Percentiles rank a stretch among this genome's conserved stretches.
Evolutionary conservation across 2,888 invertebrate species (phyloP).

Genomic region (Mimachlamys varia): DNA sequence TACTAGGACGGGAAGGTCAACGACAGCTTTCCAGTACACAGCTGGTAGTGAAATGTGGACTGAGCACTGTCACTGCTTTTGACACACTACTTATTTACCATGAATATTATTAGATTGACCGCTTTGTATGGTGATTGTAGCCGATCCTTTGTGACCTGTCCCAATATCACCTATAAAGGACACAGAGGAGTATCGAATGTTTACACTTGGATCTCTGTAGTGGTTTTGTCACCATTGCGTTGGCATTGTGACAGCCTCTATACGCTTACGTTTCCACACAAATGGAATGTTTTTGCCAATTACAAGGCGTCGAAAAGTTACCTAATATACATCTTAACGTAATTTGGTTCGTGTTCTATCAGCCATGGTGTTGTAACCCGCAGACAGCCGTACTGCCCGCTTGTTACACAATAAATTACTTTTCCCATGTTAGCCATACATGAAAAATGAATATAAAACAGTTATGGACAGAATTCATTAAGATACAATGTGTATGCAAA

Average conservation of each 20-base stretch:
- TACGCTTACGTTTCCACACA: not conserved
- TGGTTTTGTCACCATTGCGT: not conserved
- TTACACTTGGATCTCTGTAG: not conserved
- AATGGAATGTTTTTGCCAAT: not conserved
- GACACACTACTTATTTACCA: no score
- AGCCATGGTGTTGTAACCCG: not conserved
- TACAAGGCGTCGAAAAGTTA: not conserved
- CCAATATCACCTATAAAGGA: no score
- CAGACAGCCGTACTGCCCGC: not conserved
- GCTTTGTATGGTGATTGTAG: no score
- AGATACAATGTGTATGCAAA: not conserved
- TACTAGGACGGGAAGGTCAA: no score
- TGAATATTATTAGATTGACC: no score
- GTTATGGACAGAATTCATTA: not conserved
- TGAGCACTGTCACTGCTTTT: no score
- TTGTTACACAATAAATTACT: not conserved
- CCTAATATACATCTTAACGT: not conserved
- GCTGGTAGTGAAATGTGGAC: no score
- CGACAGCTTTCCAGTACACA: no score
- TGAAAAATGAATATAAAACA: not conserved
- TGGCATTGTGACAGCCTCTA: not conserved
- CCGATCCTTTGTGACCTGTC: no score
- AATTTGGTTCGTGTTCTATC: not conserved
- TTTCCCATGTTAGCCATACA: not conserved
- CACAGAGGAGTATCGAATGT: no score